Conservation (phyloP, 1,140 invertebrate species). For the Drosophila grimshawi region DNA sequence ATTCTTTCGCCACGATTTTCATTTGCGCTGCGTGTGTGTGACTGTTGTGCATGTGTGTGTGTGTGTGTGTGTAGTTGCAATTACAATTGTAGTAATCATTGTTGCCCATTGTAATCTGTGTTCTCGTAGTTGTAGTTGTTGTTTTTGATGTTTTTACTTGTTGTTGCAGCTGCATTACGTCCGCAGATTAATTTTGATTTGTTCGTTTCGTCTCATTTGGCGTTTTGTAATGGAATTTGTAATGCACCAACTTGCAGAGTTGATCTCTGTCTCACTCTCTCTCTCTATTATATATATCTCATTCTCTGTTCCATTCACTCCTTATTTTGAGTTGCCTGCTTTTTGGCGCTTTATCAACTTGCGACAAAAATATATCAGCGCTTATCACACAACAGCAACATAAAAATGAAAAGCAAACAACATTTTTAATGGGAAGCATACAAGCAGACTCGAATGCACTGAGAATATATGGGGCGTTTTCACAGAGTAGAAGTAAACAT, state of each 20-base stretch:
- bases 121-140: conserved; percentile 11
- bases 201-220: conserved; percentile 72
- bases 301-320: not conserved
- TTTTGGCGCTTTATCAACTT: conserved; percentile 34
- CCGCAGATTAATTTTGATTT: conserved; percentile 80
- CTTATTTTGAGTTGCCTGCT: conserved; percentile 9
- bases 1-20: conserved; percentile 69
- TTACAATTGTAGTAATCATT: conserved; percentile 80
- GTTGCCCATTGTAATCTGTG: conserved; percentile 42
- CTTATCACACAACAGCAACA: conserved; percentile 33
- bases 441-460: conserved; percentile 7
- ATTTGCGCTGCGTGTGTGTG: conserved; percentile 10
- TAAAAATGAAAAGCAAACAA: conserved; percentile 23
- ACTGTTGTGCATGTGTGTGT: conserved; percentile 4
- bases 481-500: no score
- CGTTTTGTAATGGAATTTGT: conserved; percentile 77
- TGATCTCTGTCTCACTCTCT: not conserved
- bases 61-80: conserved; percentile 51
- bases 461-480: not conserved
- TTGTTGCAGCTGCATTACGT: conserved; percentile 41
- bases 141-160: conserved; percentile 18
- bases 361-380: conserved; percentile 38
- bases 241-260: conserved; percentile 38
- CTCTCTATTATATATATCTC: not conserved
- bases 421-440: conserved; percentile 8